phyloP scores from a whole-genome alignment of 2,113 vertebrate genomes.

The Paramormyrops kingsleyae region DNA sequence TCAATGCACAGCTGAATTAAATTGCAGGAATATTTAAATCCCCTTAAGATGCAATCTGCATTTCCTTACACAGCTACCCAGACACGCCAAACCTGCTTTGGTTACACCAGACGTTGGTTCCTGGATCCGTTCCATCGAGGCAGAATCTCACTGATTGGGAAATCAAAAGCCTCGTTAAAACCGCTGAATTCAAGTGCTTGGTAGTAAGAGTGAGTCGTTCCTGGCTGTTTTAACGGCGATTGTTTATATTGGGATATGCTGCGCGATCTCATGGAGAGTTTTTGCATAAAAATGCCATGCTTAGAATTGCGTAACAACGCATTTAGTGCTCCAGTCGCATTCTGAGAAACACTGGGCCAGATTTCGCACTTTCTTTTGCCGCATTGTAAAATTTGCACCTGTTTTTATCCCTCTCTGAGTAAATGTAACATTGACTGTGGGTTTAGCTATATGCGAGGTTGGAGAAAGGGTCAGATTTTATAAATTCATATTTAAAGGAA shows the following conservation, averaged over 20 bases:
- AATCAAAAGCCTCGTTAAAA: background rate
- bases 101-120: background rate
- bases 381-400: background rate
- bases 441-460: background rate
- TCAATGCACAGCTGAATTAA: background rate
- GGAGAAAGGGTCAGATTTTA: background rate
- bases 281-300: background rate
- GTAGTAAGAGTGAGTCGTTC: background rate
- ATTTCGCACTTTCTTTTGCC: background rate
- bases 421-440: background rate
- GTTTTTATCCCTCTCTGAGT: background rate
- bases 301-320: background rate
- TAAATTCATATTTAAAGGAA: background rate
- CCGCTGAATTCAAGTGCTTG: background rate
- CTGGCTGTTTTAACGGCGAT: background rate
- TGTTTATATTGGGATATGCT: background rate
- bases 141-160: background rate
- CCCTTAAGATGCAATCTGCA: conserved; percentile 5
- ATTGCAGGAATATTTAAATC: conserved; percentile 3
- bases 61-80: background rate
- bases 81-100: background rate
- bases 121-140: background rate
- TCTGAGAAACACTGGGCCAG: background rate
- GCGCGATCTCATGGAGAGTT: background rate
- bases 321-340: background rate